Base-by-base conservation (phyloP, 2,888 invertebrate genomes). In the Ceriagrion tenellum region DNA sequence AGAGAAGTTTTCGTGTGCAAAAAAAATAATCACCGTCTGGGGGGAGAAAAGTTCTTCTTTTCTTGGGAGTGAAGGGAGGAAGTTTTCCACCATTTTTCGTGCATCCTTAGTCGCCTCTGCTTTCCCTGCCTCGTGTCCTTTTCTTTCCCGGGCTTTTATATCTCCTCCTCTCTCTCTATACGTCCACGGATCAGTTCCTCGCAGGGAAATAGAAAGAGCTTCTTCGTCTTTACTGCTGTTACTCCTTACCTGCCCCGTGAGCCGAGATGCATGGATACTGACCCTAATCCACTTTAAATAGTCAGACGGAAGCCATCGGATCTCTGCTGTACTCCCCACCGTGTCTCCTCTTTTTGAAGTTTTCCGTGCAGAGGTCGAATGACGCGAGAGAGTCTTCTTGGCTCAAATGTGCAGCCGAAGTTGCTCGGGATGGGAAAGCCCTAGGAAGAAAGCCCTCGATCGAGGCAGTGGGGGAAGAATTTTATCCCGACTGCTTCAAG, bases 231-330 rank as follows among this genome's bases (percentile, higher is more conserved):
- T n/a, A 69, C 20, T 69, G 18, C 59, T 16, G 18, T 8, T 4
- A 47, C 59, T n/a, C 69, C 69, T 69, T 69, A 69, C 69, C n/a
- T n/a, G 69, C 20, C 26, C n/a, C 26, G 59, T 23, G n/a, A 26
- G 69, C 8, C 69, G 16, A 69, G n/a, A 69, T n/a, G n/a, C 69
- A 69, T 69, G 69, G 47, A 69, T n/a, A n/a, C n/a, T 69, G 69
- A 69, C 69, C n/a, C n/a, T n/a, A 69, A 69, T 69, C 69, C 69
- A 69, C 69, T n/a, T 69, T 69, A 69, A 69, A 69, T 69, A 69
- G 69, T n/a, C 69, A 69, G 69, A 26, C n/a, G n/a, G n/a, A 8
- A 69, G 69, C 10, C 69, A n/a, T 69, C 13, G 69, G n/a, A 69
- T 26, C n/a, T 13, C 69, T n/a, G n/a, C 26, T n/a, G 0, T n/a